phyloP scores from a whole-genome alignment of 2,797 vertebrate genomes.

The Muscicapa comitata region DNA sequence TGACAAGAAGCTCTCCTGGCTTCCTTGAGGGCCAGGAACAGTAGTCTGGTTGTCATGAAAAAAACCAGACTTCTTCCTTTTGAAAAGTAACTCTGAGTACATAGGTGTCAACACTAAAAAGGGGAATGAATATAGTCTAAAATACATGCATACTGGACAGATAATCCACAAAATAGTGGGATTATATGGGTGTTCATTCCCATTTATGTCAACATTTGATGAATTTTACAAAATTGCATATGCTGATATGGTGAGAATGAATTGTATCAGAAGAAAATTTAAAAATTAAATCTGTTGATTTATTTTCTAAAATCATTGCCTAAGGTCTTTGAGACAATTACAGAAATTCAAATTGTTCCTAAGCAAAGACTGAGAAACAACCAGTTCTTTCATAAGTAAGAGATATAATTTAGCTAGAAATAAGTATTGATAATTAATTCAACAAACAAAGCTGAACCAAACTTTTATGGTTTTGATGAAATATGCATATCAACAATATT shows the following conservation, averaged over 20 bases:
- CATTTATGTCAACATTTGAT: background rate
- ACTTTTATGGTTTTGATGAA: background rate
- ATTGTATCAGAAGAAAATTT: background rate
- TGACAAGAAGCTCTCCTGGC: background rate
- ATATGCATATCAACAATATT: background rate
- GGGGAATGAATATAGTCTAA: background rate
- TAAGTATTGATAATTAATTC: background rate
- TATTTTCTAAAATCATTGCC: background rate
- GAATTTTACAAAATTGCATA: background rate
- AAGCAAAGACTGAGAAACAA: background rate
- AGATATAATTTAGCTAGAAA: background rate
- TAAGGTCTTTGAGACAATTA: background rate
- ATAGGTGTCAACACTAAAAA: background rate
- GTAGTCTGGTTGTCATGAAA: background rate
- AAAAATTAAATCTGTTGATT: background rate
- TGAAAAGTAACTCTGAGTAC: background rate
- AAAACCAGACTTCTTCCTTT: background rate
- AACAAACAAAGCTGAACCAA: background rate
- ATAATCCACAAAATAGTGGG: background rate
- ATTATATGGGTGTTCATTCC: background rate
- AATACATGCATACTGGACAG: background rate
- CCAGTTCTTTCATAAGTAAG: background rate
- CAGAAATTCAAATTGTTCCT: background rate
- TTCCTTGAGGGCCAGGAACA: background rate
- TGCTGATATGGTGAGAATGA: background rate